Percentiles rank a stretch among this genome's conserved stretches.
Conservation (phyloP, 2,113 vertebrate species). For the Prochilodus magdalenae region DNA sequence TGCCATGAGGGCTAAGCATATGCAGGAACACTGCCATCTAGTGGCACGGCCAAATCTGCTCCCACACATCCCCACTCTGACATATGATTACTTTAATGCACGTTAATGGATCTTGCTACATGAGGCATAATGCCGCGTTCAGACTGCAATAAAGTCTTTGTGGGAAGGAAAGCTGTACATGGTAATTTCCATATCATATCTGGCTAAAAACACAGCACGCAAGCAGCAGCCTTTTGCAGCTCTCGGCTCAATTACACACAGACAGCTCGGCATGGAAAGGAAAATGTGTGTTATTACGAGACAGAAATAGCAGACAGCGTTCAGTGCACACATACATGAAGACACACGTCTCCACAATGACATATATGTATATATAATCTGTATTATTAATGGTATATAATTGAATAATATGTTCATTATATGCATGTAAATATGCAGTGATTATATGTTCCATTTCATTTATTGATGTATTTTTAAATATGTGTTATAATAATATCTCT, state of each 20-base stretch:
- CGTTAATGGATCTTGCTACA: neutral
- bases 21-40: slow-evolving; percentile 55
- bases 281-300: neutral
- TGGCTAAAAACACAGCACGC: neutral
- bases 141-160: neutral
- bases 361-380: no score
- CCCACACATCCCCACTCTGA: neutral
- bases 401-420: no score
- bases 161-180: neutral
- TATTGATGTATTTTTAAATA: no score
- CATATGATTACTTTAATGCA: neutral
- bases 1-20: neutral
- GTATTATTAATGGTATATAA: no score
- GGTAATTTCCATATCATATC: neutral
- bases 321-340: neutral
- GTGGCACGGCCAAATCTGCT: neutral
- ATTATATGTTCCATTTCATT: no score
- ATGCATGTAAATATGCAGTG: no score
- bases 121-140: neutral
- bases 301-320: neutral
- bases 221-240: neutral
- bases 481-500: no score
- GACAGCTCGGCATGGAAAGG: neutral
- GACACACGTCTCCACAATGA: neutral
- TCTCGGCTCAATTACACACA: neutral